Conservation (phyloP, 1,140 invertebrate genomes). For the Hylyphantes graminicola region DNA sequence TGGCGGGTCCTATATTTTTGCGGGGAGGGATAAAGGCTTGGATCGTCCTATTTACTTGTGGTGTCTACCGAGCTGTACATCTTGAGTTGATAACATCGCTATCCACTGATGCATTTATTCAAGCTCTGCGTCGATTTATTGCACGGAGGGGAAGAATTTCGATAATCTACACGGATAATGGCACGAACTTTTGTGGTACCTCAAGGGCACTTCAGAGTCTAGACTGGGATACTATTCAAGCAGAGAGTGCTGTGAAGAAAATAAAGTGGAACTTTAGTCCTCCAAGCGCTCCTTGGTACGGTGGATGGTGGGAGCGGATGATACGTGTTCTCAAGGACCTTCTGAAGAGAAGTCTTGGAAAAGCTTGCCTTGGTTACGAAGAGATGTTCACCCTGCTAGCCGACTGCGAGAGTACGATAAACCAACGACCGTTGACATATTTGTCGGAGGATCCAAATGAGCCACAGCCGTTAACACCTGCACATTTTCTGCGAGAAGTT, state of each 20-base stretch:
- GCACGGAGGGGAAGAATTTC: slow-evolving; percentile 64
- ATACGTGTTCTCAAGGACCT: slow-evolving; percentile 21
- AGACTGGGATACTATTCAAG: slow-evolving; percentile 27
- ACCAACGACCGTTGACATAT: no score
- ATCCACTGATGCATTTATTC: slow-evolving; percentile 66
- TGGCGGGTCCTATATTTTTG: no score
- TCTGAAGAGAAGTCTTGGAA: slow-evolving; percentile 24
- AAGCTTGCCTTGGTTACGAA: no score
- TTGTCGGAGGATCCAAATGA: no score
- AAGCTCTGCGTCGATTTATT: slow-evolving; percentile 67
- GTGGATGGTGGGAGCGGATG: slow-evolving; percentile 17
- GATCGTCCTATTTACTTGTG: slow-evolving; percentile 36
- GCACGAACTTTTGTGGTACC: slow-evolving; percentile 67
- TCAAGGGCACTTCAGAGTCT: slow-evolving; percentile 17
- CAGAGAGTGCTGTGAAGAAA: not conserved
- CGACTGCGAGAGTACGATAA: no score
- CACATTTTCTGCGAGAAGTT: no score
- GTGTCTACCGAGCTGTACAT: slow-evolving; percentile 57
- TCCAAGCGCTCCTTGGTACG: slow-evolving; percentile 22
- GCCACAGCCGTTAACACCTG: no score
- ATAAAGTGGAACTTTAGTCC: slow-evolving; percentile 19
- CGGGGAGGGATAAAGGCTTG: no score
- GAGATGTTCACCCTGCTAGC: no score
- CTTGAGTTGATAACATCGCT: slow-evolving; percentile 66
- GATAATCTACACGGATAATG: slow-evolving; percentile 66